These are phyloP conservation scores for Pollicipes pollicipes DNA, from an alignment of 1,140 invertebrate genomes.

Conservation along the genomic window DNA sequence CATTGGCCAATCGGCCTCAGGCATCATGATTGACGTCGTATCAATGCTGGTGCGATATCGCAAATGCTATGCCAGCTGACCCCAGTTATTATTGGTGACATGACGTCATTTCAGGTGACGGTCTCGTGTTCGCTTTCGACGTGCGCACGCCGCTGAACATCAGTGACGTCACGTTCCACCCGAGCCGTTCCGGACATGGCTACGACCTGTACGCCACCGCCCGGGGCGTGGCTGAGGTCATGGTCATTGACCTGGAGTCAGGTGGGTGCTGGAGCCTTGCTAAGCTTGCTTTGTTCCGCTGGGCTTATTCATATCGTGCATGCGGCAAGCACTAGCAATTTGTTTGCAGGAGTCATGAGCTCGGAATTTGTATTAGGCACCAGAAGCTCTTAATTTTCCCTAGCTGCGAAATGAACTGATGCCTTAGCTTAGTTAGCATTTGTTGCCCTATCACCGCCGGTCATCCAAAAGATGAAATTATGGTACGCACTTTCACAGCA, in stretches of 20 bases:
- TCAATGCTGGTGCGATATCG: too few species aligned
- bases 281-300: too few species aligned
- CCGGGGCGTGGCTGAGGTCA: slow-evolving; percentile 51
- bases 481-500: too few species aligned
- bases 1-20: too few species aligned
- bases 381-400: neutral
- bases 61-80: too few species aligned
- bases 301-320: too few species aligned
- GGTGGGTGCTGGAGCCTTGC: slow-evolving; percentile 29
- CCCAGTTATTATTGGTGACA: slow-evolving; percentile 15
- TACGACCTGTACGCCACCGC: slow-evolving; percentile 58
- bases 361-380: neutral
- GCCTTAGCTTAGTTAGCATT: slow-evolving; percentile 3
- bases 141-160: slow-evolving; percentile 58
- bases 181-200: slow-evolving; percentile 49
- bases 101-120: slow-evolving; percentile 33
- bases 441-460: too few species aligned
- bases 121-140: slow-evolving; percentile 51
- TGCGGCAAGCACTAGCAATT: too few species aligned
- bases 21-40: too few species aligned
- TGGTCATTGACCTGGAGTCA: slow-evolving; percentile 52
- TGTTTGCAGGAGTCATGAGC: too few species aligned
- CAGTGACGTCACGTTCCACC: slow-evolving; percentile 57
- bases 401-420: neutral
- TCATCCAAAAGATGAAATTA: too few species aligned